Evolutionary conservation across 2,888 invertebrate species (phyloP), one percentile per base, ranked within the genome.

Genomic region (Clivina fossor): DNA sequence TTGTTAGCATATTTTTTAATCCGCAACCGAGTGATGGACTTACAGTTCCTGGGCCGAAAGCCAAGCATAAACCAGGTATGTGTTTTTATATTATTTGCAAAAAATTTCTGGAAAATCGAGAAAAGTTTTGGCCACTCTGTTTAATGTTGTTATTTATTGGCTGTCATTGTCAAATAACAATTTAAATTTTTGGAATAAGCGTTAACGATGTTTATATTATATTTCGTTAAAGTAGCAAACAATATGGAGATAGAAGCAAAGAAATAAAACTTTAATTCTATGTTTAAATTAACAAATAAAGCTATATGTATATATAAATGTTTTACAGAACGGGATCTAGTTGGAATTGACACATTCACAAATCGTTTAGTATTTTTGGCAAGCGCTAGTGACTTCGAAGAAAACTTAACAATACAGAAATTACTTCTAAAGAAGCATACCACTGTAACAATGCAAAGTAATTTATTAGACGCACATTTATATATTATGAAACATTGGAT

Each of bases 311-410:
- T n/a, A n/a, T n/a, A n/a, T n/a, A n/a, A n/a, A 51, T 58, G 50
- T 55, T 56, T 73, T 75, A 57, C 66, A 82, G 88, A 88, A 68
- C 80, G 86, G 59, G 96, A 97, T 73, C 78, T 96, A 60, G 84
- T 96, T 60, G 94, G 91, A 32, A 81, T 95, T 54, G 90, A 90
- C 70, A 81, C 85, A 56, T 82, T 84, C 64, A 90, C 90, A 1
- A 81, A 83, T 60, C 81, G 93, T 60, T 76, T 97, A 2, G 82
- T 95, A 0, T 92, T 93, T 67, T 73, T 94, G 60, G 90, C 90
- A 2, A 92, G 95, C 16, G 92, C 93, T 35, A 94, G 93, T 66
- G 96, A 97, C 71, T 92, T 92, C 73, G 94, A 95, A 70, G 88
- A 88, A 58, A 80, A 80, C 53, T 78, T 95, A 4, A 78, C 81